Conservation (phyloP, 2,113 vertebrate genomes). For the Lamprotornis superbus region DNA sequence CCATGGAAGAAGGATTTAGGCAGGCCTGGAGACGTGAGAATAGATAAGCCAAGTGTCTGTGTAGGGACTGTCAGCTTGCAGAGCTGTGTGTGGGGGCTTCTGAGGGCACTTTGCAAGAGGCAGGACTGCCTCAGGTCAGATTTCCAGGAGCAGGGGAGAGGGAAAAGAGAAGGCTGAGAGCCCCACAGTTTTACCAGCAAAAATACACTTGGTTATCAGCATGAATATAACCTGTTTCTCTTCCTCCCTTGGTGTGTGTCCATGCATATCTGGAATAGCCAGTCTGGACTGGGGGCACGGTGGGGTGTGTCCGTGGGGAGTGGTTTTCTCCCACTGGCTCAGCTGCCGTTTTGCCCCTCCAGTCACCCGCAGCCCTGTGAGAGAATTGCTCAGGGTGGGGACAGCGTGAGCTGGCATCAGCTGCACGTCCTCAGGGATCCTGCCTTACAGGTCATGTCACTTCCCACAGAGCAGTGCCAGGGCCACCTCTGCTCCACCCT, state of each 20-base stretch:
- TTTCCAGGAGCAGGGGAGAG: not conserved
- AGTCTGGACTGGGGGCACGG: not conserved
- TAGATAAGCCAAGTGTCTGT: not conserved
- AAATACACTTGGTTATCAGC: not conserved
- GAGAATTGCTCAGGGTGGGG: not conserved
- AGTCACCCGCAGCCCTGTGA: not conserved
- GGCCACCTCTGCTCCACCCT: not conserved
- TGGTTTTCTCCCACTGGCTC: not conserved
- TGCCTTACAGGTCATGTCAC: not conserved
- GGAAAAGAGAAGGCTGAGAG: not conserved
- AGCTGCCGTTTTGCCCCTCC: not conserved
- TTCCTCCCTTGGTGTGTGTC: not conserved
- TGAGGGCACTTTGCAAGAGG: not conserved
- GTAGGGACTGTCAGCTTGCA: too few relatives aligned
- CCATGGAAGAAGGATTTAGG: not conserved
- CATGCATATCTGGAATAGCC: not conserved
- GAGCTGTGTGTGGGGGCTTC: fast-evolving
- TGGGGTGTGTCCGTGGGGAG: not conserved
- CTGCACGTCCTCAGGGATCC: not conserved
- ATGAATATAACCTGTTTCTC: not conserved
- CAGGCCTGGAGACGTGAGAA: not conserved
- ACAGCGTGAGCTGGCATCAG: not conserved
- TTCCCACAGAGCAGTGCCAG: not conserved
- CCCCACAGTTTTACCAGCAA: not conserved
- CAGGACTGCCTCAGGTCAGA: not conserved